Conservation (phyloP, 2,113 vertebrate species). For the Mixornis gularis region DNA sequence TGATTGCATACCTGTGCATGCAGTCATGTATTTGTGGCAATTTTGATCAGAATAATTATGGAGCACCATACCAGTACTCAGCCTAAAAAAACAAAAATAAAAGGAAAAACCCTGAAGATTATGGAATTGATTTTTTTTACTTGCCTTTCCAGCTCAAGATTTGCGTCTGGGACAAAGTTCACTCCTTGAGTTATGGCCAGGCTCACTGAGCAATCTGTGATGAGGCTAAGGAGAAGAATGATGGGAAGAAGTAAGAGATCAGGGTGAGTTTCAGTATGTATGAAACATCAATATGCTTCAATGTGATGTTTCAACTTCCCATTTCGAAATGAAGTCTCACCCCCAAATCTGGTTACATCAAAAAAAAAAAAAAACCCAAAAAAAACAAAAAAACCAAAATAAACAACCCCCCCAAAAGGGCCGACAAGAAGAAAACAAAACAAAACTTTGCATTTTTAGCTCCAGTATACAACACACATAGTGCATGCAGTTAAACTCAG, state of each 20-base stretch:
- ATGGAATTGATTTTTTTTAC: neutral
- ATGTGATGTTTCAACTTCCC: neutral
- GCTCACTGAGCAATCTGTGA: neutral
- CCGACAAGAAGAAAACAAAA: neutral
- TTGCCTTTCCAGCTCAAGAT: neutral
- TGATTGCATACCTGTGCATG: neutral
- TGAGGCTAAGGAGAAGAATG: neutral
- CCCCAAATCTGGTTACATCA: neutral
- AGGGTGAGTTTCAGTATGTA: accelerated
- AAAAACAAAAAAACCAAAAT: accelerated
- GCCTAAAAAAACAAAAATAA: no score
- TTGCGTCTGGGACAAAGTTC: neutral
- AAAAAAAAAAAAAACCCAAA: neutral
- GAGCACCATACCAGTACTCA: neutral
- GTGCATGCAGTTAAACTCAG: no score
- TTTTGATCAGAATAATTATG: neutral
- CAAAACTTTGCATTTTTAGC: neutral
- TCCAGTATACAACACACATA: neutral
- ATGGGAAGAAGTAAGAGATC: neutral
- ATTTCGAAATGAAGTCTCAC: neutral
- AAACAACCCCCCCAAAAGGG: accelerated
- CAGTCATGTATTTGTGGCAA: neutral
- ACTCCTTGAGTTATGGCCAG: neutral
- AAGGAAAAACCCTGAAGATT: no score
- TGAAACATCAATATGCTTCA: neutral